Evolutionary conservation across 1,140 invertebrate species (phyloP).

Genomic region (Thaumetopoea pityocampa): DNA sequence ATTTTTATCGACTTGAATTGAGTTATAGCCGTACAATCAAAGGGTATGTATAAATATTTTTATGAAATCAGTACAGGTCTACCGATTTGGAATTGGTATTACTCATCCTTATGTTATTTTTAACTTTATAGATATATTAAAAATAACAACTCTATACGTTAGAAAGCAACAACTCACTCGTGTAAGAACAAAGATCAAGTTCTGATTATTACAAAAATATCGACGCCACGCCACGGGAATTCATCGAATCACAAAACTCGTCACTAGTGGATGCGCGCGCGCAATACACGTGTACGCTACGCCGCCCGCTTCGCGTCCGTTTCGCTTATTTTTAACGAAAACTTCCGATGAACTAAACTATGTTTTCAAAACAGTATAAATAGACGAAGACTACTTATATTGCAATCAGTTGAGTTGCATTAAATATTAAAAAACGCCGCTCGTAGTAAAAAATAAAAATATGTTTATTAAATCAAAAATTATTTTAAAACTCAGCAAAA

Average conservation of each 20-base stretch:
- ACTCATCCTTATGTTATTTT: too few relatives aligned
- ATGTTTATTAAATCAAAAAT: slow-evolving; percentile 3
- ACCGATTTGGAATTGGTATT: too few relatives aligned
- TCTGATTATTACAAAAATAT: slow-evolving; percentile 1
- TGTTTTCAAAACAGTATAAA: slow-evolving; percentile 16
- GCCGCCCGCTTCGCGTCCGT: too few relatives aligned
- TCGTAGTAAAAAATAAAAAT: neutral
- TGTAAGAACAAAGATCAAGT: neutral
- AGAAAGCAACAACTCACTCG: too few relatives aligned
- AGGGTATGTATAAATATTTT: too few relatives aligned
- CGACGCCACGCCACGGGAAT: neutral
- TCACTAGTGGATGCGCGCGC: slow-evolving; percentile 2
- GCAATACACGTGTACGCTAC: neutral
- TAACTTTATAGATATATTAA: too few relatives aligned
- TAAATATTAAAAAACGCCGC: neutral
- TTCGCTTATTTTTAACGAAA: slow-evolving; percentile 11
- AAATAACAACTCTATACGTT: too few relatives aligned
- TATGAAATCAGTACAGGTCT: too few relatives aligned
- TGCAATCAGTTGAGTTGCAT: neutral
- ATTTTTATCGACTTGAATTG: too few relatives aligned
- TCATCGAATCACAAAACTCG: too few relatives aligned
- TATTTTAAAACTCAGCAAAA: neutral
- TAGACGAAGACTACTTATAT: slow-evolving; percentile 12
- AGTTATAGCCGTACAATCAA: too few relatives aligned
- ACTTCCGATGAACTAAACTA: slow-evolving; percentile 13